These are phyloP conservation scores for Cataglyphis albicans DNA, from an alignment of 2,888 invertebrate species.

Conservation along the genomic window DNA sequence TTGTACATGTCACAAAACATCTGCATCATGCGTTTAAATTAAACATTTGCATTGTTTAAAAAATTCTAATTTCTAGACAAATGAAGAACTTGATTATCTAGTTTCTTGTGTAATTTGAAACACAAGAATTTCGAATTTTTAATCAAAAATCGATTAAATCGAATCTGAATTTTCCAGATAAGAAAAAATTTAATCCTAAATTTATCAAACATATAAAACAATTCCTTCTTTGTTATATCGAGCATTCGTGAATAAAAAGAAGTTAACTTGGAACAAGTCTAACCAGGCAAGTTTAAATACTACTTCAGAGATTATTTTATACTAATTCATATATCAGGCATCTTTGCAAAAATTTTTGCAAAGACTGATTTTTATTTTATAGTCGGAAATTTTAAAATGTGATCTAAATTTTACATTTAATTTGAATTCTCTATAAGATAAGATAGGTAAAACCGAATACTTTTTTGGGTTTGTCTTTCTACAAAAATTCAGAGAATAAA, in stretches of 20 bases:
- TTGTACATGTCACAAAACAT: not conserved
- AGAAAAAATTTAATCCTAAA: not conserved
- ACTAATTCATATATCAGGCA: not conserved
- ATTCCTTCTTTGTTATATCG: not conserved
- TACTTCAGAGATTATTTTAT: not conserved
- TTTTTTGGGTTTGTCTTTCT: too few species aligned
- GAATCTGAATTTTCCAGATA: not conserved
- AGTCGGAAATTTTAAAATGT: not conserved
- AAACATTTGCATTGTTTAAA: not conserved
- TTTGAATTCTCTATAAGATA: not conserved
- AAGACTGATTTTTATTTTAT: not conserved
- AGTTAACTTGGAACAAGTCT: not conserved
- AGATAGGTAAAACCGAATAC: too few species aligned
- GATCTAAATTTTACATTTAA: conserved; percentile 19
- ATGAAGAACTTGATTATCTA: not conserved
- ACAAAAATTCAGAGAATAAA: too few species aligned
- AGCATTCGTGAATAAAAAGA: not conserved
- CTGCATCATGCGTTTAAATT: not conserved
- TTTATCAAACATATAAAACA: conserved; percentile 1
- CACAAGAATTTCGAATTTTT: not conserved
- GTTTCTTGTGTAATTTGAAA: not conserved
- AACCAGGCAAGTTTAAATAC: not conserved
- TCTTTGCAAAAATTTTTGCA: not conserved
- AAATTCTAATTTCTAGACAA: not conserved
- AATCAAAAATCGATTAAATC: not conserved